Percentiles rank a stretch among this genome's conserved stretches.
Conservation (phyloP, 2,113 vertebrate species). For the Zosterops lateralis region DNA sequence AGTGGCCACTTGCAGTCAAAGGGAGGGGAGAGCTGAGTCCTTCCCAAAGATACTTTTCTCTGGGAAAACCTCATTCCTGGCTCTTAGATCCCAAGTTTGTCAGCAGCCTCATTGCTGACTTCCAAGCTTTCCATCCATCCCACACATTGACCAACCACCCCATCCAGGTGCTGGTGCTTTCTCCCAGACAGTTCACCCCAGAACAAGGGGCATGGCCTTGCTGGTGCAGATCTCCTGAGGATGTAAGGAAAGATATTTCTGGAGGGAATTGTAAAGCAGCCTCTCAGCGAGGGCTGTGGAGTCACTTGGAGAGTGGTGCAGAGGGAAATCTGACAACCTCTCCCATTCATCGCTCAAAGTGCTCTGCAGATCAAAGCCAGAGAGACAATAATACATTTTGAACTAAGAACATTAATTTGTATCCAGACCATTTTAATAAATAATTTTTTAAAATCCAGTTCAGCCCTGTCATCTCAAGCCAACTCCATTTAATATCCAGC, state of each 20-base stretch:
- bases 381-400: constrained; percentile 68
- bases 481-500: constrained; percentile 73
- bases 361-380: constrained; percentile 68
- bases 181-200: rapidly evolving
- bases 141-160: background rate
- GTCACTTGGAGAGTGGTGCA: background rate
- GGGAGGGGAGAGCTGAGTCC: background rate
- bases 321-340: constrained; percentile 61
- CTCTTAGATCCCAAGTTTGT: background rate
- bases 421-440: constrained; percentile 67
- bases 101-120: background rate
- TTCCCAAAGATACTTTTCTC: background rate
- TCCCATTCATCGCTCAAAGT: constrained; percentile 64
- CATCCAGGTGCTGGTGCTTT: background rate
- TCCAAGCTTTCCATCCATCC: background rate
- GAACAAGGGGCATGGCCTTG: background rate
- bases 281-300: background rate
- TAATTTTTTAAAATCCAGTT: constrained; percentile 42
- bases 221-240: background rate
- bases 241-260: background rate
- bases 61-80: background rate
- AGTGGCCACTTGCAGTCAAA: rapidly evolving
- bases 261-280: constrained; percentile 14
- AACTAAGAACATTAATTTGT: constrained; percentile 71
- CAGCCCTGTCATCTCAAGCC: constrained; percentile 72